Conservation (phyloP, 23 tunicate genomes). For the Styela clava region DNA sequence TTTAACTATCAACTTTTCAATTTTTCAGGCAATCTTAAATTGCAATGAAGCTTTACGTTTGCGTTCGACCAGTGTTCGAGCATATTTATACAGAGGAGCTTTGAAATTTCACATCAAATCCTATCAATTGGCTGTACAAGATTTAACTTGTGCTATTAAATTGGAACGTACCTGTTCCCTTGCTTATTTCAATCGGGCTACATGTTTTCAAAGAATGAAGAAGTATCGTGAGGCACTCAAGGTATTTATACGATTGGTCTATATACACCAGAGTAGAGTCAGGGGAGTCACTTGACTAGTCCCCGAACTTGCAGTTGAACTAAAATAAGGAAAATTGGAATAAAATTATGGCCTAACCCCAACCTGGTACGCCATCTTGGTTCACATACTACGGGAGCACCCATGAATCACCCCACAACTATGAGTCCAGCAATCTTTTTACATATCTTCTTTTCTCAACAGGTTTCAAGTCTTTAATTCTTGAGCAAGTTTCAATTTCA, state of each 20-base stretch:
- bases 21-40: conserved; percentile 79
- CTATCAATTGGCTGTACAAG: conserved; percentile 64
- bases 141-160: conserved; percentile 62
- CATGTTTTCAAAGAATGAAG: conserved; percentile 56
- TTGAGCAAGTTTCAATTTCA: neutral
- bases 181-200: conserved; percentile 83
- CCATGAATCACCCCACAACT: too few species aligned
- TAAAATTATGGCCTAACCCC: too few species aligned
- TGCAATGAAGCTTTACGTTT: conserved; percentile 90
- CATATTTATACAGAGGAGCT: conserved; percentile 67
- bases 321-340: too few species aligned
- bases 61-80: conserved; percentile 72
- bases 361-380: too few species aligned
- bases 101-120: conserved; percentile 67
- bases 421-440: conserved; percentile 1
- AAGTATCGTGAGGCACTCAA: conserved; percentile 51
- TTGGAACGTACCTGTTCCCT: conserved; percentile 66
- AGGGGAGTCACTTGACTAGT: too few species aligned
- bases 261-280: too few species aligned
- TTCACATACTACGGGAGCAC: too few species aligned
- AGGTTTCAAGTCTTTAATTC: neutral
- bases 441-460: neutral
- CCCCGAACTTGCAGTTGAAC: too few species aligned
- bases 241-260: conserved; percentile 30
- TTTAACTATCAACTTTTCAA: too few species aligned